Conservation (phyloP, 2,113 vertebrate species). For the Poicephalus gulielmi region DNA sequence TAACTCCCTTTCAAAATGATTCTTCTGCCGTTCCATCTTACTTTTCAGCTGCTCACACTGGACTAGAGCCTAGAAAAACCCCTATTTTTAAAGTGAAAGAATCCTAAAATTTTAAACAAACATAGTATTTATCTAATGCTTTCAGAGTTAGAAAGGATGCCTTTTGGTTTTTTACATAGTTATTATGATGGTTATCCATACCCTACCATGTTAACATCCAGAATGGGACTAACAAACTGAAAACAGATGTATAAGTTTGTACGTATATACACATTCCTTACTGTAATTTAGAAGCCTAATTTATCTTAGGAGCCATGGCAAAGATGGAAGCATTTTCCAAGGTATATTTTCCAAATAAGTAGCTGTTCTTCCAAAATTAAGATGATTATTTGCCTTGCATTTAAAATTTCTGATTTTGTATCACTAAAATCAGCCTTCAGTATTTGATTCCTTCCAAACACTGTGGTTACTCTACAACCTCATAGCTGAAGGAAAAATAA, state of each 20-base stretch:
- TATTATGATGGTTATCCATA: not conserved
- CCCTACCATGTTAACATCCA: not conserved
- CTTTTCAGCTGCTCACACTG: conserved; percentile 86
- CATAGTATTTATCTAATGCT: not conserved
- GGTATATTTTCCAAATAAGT: not conserved
- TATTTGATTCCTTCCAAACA: not conserved
- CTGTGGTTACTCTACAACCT: not conserved
- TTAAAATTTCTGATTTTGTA: not conserved
- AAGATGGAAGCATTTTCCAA: not conserved
- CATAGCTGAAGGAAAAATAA: not conserved
- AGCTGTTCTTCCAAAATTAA: not conserved
- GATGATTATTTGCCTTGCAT: not conserved
- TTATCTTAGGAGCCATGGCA: not conserved
- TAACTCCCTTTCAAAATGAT: conserved; percentile 80
- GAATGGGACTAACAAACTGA: not conserved
- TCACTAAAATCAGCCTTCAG: not conserved
- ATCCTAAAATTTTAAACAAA: not conserved
- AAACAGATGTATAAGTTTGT: not conserved
- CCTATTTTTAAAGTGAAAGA: not conserved
- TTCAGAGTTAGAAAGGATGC: not conserved
- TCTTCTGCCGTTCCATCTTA: conserved; percentile 82
- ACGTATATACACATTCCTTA: not conserved
- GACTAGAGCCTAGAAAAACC: conserved; percentile 78
- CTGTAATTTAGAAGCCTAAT: not conserved
- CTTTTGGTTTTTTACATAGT: not conserved